phyloP scores from a whole-genome alignment of 2,113 vertebrate species.

The Sakesphorus luctuosus region DNA sequence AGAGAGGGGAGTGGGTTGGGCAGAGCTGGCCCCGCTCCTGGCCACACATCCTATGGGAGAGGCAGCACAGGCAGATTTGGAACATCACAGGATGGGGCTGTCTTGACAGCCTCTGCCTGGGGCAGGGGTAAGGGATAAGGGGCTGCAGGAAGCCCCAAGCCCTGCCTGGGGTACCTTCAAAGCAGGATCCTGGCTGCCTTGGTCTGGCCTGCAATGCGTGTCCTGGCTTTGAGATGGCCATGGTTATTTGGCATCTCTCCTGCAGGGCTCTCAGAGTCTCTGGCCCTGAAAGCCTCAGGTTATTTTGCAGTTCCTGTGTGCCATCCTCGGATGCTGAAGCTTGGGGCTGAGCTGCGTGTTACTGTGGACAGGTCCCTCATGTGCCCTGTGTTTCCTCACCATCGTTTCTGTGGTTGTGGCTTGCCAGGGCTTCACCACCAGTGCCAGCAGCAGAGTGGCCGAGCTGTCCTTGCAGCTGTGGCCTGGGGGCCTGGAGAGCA shows the following conservation, averaged over 20 bases:
- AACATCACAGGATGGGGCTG: not conserved
- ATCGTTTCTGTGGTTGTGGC: not conserved
- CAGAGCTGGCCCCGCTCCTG: not conserved
- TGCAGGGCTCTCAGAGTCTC: not conserved
- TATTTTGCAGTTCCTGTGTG: fast-evolving
- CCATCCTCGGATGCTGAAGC: not conserved
- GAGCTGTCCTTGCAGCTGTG: not conserved
- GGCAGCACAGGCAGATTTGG: not conserved
- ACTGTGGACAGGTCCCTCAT: not conserved
- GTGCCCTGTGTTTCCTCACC: not conserved
- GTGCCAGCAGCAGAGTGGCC: not conserved
- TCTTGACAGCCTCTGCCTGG: not conserved
- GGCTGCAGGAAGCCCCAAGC: not conserved
- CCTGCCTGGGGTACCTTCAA: fast-evolving
- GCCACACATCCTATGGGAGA: fast-evolving
- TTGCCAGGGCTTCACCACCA: not conserved
- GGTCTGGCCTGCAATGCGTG: not conserved
- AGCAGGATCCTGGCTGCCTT: fast-evolving
- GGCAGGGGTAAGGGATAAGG: not conserved
- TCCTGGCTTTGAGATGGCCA: not conserved
- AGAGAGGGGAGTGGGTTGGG: fast-evolving
- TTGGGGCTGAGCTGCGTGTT: not conserved
- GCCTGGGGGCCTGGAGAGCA: not conserved
- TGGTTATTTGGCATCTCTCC: not conserved
- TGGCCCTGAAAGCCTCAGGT: fast-evolving